Conservation (phyloP, 2,797 vertebrate species). For the Streptopelia turtur region DNA sequence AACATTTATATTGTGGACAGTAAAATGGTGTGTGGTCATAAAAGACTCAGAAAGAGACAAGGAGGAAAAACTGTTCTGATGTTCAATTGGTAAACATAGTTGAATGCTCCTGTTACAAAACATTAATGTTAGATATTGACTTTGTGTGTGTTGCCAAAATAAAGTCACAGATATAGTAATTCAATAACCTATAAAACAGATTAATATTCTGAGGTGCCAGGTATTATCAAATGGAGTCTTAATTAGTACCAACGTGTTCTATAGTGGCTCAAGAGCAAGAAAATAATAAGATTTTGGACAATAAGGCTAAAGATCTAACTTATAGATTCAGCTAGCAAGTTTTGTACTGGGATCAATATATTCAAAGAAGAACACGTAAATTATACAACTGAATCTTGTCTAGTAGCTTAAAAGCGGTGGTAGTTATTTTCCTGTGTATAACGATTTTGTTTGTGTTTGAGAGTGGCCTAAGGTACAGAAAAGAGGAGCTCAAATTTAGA, state of each 20-base stretch:
- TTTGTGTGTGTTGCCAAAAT: neutral
- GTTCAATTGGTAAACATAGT: neutral
- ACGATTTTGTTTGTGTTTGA: neutral
- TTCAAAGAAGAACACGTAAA: slow-evolving; percentile 32
- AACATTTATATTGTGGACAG: neutral
- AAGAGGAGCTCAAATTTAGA: neutral
- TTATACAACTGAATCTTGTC: neutral
- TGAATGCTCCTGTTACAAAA: neutral
- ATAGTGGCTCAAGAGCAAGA: neutral
- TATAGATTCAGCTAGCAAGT: neutral
- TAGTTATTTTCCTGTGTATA: neutral
- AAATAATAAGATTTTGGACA: neutral
- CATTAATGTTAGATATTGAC: neutral
- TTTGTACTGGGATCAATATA: neutral
- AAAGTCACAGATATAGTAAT: neutral
- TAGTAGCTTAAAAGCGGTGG: neutral
- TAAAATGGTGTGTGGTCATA: neutral
- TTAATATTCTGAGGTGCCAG: neutral
- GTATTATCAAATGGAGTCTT: neutral
- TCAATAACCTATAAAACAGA: neutral
- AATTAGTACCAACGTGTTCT: neutral
- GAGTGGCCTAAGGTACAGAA: neutral
- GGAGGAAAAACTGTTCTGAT: neutral
- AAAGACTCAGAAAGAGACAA: neutral
- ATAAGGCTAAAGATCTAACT: neutral